A percentile compares a stretch with the other conserved stretches of the same genome.
phyloP scores from a whole-genome alignment of 1,140 invertebrate species.

The Formica exsecta region DNA sequence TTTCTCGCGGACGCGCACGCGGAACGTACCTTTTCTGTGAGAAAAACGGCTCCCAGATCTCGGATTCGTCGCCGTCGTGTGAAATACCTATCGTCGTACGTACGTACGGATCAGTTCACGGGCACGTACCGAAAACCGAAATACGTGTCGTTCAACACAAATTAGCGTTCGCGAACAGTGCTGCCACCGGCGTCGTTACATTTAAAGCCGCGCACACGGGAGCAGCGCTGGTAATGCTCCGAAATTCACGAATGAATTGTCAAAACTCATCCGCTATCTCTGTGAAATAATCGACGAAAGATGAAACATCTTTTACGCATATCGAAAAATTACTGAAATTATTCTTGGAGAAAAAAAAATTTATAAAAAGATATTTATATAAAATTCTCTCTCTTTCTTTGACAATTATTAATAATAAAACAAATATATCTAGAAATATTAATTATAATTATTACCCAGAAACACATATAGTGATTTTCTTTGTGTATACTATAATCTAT shows the following conservation, averaged over 20 bases:
- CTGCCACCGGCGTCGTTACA: constrained; percentile 72
- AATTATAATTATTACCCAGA: too few relatives aligned
- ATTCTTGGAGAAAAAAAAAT: too few relatives aligned
- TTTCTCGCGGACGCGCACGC: background rate
- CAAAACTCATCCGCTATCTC: too few relatives aligned
- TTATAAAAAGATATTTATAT: too few relatives aligned
- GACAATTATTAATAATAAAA: too few relatives aligned
- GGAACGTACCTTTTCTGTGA: constrained; percentile 27
- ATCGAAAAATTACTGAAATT: too few relatives aligned
- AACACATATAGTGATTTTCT: too few relatives aligned
- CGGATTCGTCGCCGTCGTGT: background rate
- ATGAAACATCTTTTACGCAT: too few relatives aligned
- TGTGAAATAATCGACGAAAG: too few relatives aligned
- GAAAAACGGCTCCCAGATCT: background rate
- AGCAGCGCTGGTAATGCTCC: constrained; percentile 20
- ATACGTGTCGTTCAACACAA: constrained; percentile 77
- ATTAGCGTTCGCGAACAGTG: constrained; percentile 75
- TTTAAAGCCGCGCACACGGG: background rate
- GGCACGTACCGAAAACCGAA: constrained; percentile 70
- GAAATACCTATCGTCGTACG: background rate
- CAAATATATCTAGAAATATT: too few relatives aligned
- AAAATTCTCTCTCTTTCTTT: too few relatives aligned
- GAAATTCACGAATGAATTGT: background rate
- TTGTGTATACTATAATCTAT: too few relatives aligned
- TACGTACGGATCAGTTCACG: constrained; percentile 74